phyloP scores from a whole-genome alignment of 2,113 vertebrate species.

The Trichechus manatus region DNA sequence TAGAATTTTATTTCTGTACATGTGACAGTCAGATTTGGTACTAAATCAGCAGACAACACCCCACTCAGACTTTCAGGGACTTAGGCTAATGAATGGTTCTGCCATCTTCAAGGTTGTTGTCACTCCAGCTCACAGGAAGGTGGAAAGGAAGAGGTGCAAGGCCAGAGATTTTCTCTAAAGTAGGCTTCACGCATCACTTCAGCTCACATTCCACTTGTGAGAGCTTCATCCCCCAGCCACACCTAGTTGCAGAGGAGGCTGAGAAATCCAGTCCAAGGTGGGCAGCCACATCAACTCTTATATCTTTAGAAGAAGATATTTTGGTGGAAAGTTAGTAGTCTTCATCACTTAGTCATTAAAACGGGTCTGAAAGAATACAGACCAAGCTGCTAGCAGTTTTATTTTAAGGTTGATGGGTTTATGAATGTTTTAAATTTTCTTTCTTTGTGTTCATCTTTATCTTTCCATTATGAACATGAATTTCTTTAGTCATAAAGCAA shows the following conservation, averaged over 20 bases:
- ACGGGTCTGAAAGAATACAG: neutral
- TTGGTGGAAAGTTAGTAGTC: neutral
- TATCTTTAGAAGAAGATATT: neutral
- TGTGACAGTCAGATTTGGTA: neutral
- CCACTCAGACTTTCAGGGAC: neutral
- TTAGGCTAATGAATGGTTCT: neutral
- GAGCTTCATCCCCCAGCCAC: neutral
- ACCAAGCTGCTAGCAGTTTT: neutral
- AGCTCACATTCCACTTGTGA: neutral
- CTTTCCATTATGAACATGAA: constrained; percentile 9
- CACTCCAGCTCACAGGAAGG: neutral
- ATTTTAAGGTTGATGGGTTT: constrained; percentile 44
- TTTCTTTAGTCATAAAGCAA: constrained; percentile 39
- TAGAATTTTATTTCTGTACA: neutral
- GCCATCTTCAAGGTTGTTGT: neutral
- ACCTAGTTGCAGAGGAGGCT: neutral
- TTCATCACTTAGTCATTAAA: neutral
- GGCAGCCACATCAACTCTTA: neutral
- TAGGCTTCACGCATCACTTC: neutral
- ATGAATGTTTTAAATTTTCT: constrained; percentile 21
- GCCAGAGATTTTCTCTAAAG: neutral
- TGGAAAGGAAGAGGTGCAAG: neutral
- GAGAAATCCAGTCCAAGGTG: neutral
- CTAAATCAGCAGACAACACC: neutral
- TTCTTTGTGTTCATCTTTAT: neutral